Base-by-base conservation (phyloP, 2,888 invertebrate species). In the Mongoloraphidia duomilia region DNA sequence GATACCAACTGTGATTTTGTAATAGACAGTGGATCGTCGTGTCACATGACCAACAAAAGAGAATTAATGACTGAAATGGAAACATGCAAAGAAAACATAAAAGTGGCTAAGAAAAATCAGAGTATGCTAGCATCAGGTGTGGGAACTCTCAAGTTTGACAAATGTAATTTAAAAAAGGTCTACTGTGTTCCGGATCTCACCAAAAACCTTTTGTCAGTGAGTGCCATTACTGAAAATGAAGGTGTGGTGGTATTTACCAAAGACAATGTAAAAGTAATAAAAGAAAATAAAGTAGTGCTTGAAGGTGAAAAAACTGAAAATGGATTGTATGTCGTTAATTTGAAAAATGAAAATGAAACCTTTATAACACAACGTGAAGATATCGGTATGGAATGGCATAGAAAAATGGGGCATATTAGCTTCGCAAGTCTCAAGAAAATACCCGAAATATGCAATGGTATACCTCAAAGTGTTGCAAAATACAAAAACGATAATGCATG, bases 401-500 rank as follows among this genome's bases (percentile, higher is more conserved):
- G 34, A 2, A n/a, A n/a, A 14, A 10, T 47, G 26, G 47, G 47
- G 6, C 41, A 47, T 17, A 14, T 47, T 13, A 35, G 47, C 3
- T 9, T 12, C 1, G 14, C 1, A 4, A 34, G 40, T 34, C 2
- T 44, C 8, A 9, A 47, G 2, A 42, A 41, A 26, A 3, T 47
- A 12, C 14, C 10, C 26, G 3, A 26, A 9, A 44, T 44, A 10
- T 8, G 34, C 11, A 34, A 34, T 11, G 47, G 43, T 11, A 8
- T 44, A 13, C 1, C 2, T 11, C 5, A 8, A 35, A 41, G 34
- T 3, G 33, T 13, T 11, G 9, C 8, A 39, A 2, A 39, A 8
- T 11, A 33, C 11, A n/a, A 44, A 35, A 6, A 45, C 11, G 52
- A 59, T 56, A 52, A 57, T 40, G 53, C 61, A 47, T 65, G 63